Base-by-base conservation (phyloP, 2,113 vertebrate species). In the Cardinalis cardinalis region DNA sequence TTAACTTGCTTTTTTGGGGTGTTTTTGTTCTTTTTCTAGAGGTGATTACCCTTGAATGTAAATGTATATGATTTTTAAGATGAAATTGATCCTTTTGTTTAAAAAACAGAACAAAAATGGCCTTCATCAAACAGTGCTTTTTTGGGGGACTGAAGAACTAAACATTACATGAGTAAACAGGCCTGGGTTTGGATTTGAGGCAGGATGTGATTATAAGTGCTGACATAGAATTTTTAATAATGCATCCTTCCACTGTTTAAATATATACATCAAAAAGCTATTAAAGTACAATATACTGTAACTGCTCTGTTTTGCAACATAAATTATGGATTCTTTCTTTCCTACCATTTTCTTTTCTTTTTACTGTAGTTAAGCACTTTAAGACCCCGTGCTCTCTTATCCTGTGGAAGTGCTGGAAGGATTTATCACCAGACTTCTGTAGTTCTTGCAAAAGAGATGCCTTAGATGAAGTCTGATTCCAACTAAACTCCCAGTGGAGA, bases 1-100 rank as follows among this genome's bases (percentile, higher is more conserved):
- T 96, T 97, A 96, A 96, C 92, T 96, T 95, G 91, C 15, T 48
- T 95, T 82, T 92, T 52, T 4, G 63, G 70, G 84, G 21, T 82
- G 41, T 11, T 93, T 77, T 89, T 87, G 70, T 89, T 91, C 73
- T 84, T 94, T 95, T 95, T 95, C 86, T 89, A 89, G 87, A 90
- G 77, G 71, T 85, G 84, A 66, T 82, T 92, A 80, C 43, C 87
- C 78, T 69, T 75, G 87, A 94, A 94, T 96, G 91, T 95, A 94
- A 93, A 90, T 92, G 88, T 82, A 18, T 63, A 51, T 83, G 81
- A 70, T 95, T 95, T 95, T 93, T 87, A 89, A 92, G 82, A 88
- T 2, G 3, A 85, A 88, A 76, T 21, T 0, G 28, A 93, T 90
- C 58, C 59, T 95, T 92, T 94, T 93, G 66, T 87, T 89, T 88